A percentile compares a stretch with the other conserved stretches of the same genome.
These are phyloP conservation scores for pig (Sus scrofa) DNA, from an alignment of 2,113 vertebrate genomes.

Conservation along the genomic window T2T-Sscrofa CM000816.6:81466001-81466500, in stretches of 20 bases:
- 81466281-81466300: neutral
- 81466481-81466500: neutral
- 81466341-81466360: neutral
- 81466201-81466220: neutral
- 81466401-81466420: neutral
- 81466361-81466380: neutral
- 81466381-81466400: neutral
- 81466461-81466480: neutral
- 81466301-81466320: neutral
- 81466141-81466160: neutral
- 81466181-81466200: neutral
- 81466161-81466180: neutral
- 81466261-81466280: neutral
- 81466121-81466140: neutral
- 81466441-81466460: neutral
- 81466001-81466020: neutral
- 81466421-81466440: neutral
- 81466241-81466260: neutral
- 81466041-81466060: neutral
- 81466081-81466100: neutral
- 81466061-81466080: neutral
- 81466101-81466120: neutral
- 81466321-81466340: neutral
- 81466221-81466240: neutral
- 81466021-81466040: neutral